Percentiles rank a stretch among this genome's conserved stretches.
These are phyloP conservation scores for Oxyura jamaicensis DNA, from an alignment of 2,113 vertebrate species.

Conservation along the genomic window DNA sequence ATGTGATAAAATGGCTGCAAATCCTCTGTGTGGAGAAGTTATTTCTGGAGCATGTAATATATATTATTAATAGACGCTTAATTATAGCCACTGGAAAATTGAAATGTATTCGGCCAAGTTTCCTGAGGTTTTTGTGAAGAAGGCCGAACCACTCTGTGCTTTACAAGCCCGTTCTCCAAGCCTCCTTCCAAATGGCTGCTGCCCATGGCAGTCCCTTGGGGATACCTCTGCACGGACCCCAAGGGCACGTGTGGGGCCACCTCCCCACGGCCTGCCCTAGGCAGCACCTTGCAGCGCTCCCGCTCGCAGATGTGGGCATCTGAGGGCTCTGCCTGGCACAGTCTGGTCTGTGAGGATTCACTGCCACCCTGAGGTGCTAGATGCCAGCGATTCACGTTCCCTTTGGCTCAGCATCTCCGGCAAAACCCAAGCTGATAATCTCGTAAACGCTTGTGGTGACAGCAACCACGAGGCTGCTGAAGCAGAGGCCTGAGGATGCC, in stretches of 20 bases:
- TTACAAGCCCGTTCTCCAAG: background rate
- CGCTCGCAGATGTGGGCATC: accelerated
- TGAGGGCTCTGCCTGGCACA: background rate
- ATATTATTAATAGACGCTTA: background rate
- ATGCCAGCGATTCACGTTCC: accelerated
- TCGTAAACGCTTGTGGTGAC: background rate
- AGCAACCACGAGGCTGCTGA: background rate
- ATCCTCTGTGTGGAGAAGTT: background rate
- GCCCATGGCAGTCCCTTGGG: background rate
- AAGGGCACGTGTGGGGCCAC: background rate
- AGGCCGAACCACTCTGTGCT: background rate
- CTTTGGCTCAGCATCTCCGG: background rate
- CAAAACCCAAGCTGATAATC: background rate
- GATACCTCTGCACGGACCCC: background rate
- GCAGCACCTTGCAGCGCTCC: accelerated
- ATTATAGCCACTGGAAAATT: background rate
- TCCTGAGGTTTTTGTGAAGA: background rate
- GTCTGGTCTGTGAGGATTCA: background rate
- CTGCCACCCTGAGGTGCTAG: background rate
- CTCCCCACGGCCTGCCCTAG: background rate
- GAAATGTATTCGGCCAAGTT: background rate
- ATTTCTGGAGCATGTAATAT: background rate
- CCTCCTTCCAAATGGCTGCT: background rate
- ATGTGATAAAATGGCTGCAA: background rate
- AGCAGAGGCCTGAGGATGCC: background rate